A percentile compares a stretch with the other conserved stretches of the same genome.
Evolutionary conservation across 2,113 vertebrate genomes (phyloP).

Genomic region (Crypturellus undulatus): DNA sequence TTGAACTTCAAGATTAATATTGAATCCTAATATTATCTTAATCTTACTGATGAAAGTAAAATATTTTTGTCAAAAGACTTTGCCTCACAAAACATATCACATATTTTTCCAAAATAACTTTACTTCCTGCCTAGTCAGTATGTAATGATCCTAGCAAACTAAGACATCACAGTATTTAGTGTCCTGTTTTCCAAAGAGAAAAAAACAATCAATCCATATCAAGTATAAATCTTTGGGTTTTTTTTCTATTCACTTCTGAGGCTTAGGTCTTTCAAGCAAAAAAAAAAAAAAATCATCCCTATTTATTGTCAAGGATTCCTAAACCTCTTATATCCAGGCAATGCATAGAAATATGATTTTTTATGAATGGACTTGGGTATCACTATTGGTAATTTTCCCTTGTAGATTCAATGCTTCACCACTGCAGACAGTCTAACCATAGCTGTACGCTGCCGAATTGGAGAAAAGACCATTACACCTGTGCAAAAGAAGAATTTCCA

Average conservation of each 20-base stretch:
- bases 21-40: neutral
- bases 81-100: neutral
- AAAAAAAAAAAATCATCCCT: neutral
- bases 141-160: neutral
- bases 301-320: neutral
- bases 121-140: neutral
- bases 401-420: conserved; percentile 53
- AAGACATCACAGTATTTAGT: neutral
- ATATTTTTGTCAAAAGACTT: neutral
- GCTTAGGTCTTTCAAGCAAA: neutral
- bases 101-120: neutral
- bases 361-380: neutral
- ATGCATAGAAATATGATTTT: neutral
- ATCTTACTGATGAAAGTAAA: neutral
- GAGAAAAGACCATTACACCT: neutral
- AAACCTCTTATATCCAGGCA: neutral
- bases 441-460: conserved; percentile 34
- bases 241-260: neutral
- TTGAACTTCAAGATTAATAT: neutral
- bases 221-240: neutral
- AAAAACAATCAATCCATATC: neutral
- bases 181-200: neutral
- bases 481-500: neutral
- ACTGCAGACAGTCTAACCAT: neutral
- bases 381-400: neutral